Base-by-base conservation (phyloP, 2,113 vertebrate genomes). In the Tyto alba region DNA sequence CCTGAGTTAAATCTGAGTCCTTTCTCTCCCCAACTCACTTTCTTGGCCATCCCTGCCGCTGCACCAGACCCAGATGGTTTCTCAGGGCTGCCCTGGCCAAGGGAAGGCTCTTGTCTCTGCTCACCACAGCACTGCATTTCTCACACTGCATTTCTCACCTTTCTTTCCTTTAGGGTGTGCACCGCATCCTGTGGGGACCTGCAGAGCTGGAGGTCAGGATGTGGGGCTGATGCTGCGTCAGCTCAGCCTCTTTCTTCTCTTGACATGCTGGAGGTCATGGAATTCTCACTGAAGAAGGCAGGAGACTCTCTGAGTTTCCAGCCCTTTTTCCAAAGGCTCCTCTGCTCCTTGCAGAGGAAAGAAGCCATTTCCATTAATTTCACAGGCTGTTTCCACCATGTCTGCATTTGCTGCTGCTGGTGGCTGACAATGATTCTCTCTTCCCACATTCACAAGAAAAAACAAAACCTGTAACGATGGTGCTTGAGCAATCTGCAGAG, bases 181-280 rank as follows among this genome's bases (percentile, higher is more conserved):
- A 20, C 43, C 1, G 0, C 0, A 3, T 60, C 29, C 86, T 0
- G 2, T 5, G 30, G 38, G 16, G 8, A 25, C 19, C 47, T 16
- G 17, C 29, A 14, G n/a, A 63, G 48, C 72, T 41, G 85, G 19
- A 36, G 80, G 20, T 43, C 25, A 36, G 67, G 48, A 23, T 0
- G 2, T 29, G 56, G 60, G 19, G 66, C 26, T 21, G 52, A 27
- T 5, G 7, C 45, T 17, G 47, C 2, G 22, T n/a, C 55, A 23
- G 16, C 19, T 64, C 78, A 40, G 17, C 32, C 34, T 38, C 20
- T 34, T 22, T 29, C 19, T 11, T 34, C n/a, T 74, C 18, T 10
- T 0, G 0, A 5, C 2, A 0, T 9, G 18, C 43, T 45, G 55
- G 30, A 56, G 50, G 13, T 16, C 0, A 0, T 8, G 45, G 20